Evolutionary conservation across 53 echinoderm and acorn worm species (phyloP), one percentile per base, ranked within the genome.

Genomic region (Henricia sp.): DNA sequence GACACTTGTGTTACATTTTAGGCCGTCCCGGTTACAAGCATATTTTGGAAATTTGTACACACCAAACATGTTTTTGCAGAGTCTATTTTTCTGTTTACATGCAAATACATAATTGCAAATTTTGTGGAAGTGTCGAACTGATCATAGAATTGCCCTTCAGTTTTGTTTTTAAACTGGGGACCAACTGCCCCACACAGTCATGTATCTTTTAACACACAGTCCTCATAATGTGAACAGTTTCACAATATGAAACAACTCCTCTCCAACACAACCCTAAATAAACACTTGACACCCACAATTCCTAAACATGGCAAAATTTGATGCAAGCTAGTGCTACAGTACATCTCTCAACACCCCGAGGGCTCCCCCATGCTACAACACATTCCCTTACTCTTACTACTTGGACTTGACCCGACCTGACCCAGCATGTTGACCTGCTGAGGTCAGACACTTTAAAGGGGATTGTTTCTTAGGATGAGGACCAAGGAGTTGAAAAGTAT

Each of bases 151-250:
- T n/a, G n/a, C n/a, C n/a, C n/a, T n/a, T n/a, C n/a, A n/a, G n/a
- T n/a, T n/a, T n/a, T n/a, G n/a, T n/a, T n/a, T n/a, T n/a, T n/a
- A n/a, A n/a, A n/a, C n/a, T n/a, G n/a, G n/a, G n/a, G n/a, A n/a
- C n/a, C n/a, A n/a, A n/a, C n/a, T n/a, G n/a, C n/a, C 73, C 37
- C 30, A 46, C 38, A 42, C 63, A n/a, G n/a, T 43, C 42, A 33
- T 78, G 78, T 78, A 78, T 78, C 78, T 64, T 62, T 78, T 78
- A 78, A 78, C 78, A 78, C 63, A 46, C 64, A 3, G 34, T 48
- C n/a, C 78, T 64, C 78, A 62, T 78, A 50, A 2, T 33, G 35
- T n/a, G 35, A 51, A 52, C 53, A 34, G 33, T 52, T 72, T 52
- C 63, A 78, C 78, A 78, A 76, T 64, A 78, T 34, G n/a, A 46